A percentile compares a stretch with the other conserved stretches of the same genome.
phyloP scores from a whole-genome alignment of 1,140 invertebrate species.

The Pomacea maculata region DNA sequence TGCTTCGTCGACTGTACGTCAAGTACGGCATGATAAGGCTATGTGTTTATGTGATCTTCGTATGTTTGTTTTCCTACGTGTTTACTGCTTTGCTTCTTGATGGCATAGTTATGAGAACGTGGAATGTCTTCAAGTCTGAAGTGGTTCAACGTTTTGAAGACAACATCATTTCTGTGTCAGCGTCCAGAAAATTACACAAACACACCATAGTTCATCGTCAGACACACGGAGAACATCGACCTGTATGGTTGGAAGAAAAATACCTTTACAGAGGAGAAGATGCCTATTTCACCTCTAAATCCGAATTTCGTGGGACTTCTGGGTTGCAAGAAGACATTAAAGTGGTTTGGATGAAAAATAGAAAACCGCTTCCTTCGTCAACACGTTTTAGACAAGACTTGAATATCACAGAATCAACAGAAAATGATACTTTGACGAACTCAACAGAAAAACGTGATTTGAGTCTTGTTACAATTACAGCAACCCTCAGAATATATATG shows the following conservation, averaged over 20 bases:
- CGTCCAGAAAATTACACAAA: neutral
- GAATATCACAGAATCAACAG: neutral
- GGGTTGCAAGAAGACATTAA: neutral
- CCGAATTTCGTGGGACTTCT: neutral
- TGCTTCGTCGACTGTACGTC: too few relatives aligned
- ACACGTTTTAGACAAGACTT: neutral
- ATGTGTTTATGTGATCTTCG: too few relatives aligned
- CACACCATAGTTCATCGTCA: too few relatives aligned
- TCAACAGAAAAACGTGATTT: neutral
- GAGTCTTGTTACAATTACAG: neutral
- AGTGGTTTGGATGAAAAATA: neutral
- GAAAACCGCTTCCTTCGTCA: neutral
- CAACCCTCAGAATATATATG: neutral
- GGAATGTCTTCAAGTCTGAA: neutral
- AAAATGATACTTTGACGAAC: neutral
- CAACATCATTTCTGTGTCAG: neutral
- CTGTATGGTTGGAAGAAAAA: too few relatives aligned
- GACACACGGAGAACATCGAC: too few relatives aligned
- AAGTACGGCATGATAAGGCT: too few relatives aligned
- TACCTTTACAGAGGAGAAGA: neutral
- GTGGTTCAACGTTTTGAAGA: neutral
- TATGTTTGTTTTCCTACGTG: too few relatives aligned
- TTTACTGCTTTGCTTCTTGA: neutral
- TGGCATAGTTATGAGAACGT: neutral
- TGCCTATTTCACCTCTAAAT: neutral